phyloP scores from a whole-genome alignment of 2,113 vertebrate genomes.

The Chrysochloris asiatica region DNA sequence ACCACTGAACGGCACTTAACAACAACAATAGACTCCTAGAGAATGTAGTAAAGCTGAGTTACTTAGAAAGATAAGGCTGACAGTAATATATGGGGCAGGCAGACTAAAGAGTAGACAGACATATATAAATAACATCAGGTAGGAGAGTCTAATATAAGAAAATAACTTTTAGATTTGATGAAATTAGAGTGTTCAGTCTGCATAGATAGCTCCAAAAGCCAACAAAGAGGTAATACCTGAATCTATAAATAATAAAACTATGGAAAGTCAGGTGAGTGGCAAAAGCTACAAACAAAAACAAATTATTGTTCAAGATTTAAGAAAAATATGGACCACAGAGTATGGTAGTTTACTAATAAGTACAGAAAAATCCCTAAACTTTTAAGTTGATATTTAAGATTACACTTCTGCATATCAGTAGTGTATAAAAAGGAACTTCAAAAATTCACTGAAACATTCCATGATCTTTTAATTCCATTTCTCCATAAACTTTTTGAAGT shows the following conservation, averaged over 20 bases:
- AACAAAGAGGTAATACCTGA: not conserved
- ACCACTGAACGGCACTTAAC: too few relatives aligned
- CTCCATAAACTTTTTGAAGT: too few relatives aligned
- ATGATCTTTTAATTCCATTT: too few relatives aligned
- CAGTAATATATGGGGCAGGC: not conserved
- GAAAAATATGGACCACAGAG: not conserved
- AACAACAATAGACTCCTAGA: too few relatives aligned
- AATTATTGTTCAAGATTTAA: constrained; percentile 40
- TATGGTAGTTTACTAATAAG: not conserved
- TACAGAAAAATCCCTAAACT: constrained; percentile 32
- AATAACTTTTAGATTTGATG: constrained; percentile 36
- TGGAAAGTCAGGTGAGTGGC: not conserved
- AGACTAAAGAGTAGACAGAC: not conserved
- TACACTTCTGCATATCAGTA: not conserved
- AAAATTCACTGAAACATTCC: too few relatives aligned
- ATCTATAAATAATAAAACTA: constrained; percentile 40
- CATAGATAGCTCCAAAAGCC: not conserved
- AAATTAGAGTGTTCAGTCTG: not conserved
- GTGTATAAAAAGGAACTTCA: not conserved
- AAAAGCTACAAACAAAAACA: constrained; percentile 52
- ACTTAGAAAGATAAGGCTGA: not conserved
- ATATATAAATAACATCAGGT: not conserved
- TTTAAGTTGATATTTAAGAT: constrained; percentile 31
- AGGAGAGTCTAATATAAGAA: not conserved
- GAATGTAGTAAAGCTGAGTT: constrained; percentile 15